Evolutionary conservation across 2,888 invertebrate genomes (phyloP), one percentile per base, ranked within the genome.

Genomic region (Trypoxylon attenuatum): DNA sequence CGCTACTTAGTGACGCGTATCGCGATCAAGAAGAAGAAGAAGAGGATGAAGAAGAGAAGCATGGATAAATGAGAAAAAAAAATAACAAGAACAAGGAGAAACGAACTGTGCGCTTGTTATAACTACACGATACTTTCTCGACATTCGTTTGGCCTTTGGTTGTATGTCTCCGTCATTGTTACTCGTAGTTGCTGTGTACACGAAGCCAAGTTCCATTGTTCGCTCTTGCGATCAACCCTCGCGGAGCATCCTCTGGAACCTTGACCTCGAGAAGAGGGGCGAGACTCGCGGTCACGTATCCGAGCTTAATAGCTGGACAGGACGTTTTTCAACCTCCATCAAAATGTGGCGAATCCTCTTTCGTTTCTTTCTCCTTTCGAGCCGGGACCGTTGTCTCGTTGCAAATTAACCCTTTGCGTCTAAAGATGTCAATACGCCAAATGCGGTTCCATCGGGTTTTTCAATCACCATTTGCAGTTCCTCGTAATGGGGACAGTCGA

Each of bases 1-100:
- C 41, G 50, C 54, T 71, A 73, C 72, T 62, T 77, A 76, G 69
- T 74, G 68, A 77, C 67, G 76, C 70, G 62, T 75, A 70, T 77
- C 73, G 76, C 66, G 73, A 62, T 73, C 61, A 73, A 71, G 55
- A 56, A 75, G 65, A 67, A 60, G 45, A 52, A 66, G 45, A 65
- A 51, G 58, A 60, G 69, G 69, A 75, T 39, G 57, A 56, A 52
- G 16, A 25, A 56, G 42, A 19, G 49, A 54, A 25, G 21, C 16
- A 2, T 22, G 45, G 25, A 45, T 33, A 23, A 25, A 16, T 5
- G 18, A 23, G 13, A 43, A 18, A 23, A 39, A 41, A 39, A 33
- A 47, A 5, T 6, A 18, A 62, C 27, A 33, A 33, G 33, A 33
- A 33, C 33, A 13, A 33, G 33, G 13, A 33, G 33, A 33, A 33